These are phyloP conservation scores for Scarus forsteni DNA, from an alignment of 2,797 vertebrate genomes.

Conservation along the genomic window DNA sequence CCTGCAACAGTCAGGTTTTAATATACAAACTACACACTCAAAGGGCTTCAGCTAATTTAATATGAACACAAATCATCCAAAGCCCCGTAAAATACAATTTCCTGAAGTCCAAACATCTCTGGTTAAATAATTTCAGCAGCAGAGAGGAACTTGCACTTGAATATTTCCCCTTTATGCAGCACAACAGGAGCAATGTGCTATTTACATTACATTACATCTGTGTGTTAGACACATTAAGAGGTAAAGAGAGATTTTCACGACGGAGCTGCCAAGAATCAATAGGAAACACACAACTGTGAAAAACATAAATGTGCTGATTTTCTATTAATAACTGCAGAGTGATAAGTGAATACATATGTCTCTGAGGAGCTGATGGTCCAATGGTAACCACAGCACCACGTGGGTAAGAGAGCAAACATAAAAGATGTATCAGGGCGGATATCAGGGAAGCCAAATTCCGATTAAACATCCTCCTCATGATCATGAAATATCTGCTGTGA, in stretches of 20 bases:
- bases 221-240: constrained; percentile 8
- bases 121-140: constrained; percentile 46
- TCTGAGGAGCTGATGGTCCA: constrained; percentile 66
- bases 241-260: not conserved
- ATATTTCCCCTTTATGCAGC: constrained; percentile 36
- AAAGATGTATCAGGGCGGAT: constrained; percentile 5
- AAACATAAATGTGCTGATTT: constrained; percentile 40
- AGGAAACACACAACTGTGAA: constrained; percentile 18
- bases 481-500: constrained; percentile 2
- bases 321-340: constrained; percentile 66
- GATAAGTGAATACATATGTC: constrained; percentile 60
- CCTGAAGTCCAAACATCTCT: constrained; percentile 59
- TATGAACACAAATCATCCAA: constrained; percentile 73
- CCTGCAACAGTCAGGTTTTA: not conserved
- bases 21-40: constrained; percentile 6
- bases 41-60: constrained; percentile 29
- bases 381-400: constrained; percentile 43
- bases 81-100: constrained; percentile 70
- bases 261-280: constrained; percentile 31
- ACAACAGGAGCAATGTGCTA: constrained; percentile 20
- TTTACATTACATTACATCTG: constrained; percentile 50
- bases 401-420: constrained; percentile 10
- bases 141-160: constrained; percentile 27
- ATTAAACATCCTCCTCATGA: constrained; percentile 12
- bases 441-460: constrained; percentile 3